Evolutionary conservation across 2,113 vertebrate genomes (phyloP).

Genomic region (Gobio gobio): DNA sequence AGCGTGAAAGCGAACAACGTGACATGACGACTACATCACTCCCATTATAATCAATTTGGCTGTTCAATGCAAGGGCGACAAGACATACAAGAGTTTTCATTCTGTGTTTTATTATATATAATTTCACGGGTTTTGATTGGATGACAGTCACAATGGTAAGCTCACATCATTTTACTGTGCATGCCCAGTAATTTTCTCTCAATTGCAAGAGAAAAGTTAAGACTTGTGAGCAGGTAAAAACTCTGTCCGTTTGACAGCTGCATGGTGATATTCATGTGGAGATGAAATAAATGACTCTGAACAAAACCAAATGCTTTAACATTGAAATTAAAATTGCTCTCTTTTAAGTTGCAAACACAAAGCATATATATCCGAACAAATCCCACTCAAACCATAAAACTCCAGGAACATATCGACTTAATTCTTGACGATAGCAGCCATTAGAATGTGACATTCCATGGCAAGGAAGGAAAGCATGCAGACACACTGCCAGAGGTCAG

Average conservation of each 20-base stretch:
- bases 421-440: not conserved
- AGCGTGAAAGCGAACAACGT: not conserved
- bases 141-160: not conserved
- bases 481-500: constrained; percentile 19
- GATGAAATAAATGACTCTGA: not conserved
- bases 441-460: not conserved
- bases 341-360: not conserved
- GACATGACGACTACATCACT: not conserved
- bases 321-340: not conserved
- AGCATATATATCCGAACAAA: not conserved
- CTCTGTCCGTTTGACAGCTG: not conserved
- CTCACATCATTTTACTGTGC: not conserved
- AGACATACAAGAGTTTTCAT: not conserved
- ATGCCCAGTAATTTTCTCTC: not conserved
- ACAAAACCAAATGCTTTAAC: not conserved
- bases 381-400: not conserved
- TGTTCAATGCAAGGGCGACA: not conserved
- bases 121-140: not conserved
- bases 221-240: not conserved
- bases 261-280: not conserved
- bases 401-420: not conserved
- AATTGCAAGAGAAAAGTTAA: not conserved
- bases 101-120: not conserved
- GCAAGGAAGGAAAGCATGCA: not conserved
- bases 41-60: constrained; percentile 9